Percentiles rank a stretch among this genome's conserved stretches.
Evolutionary conservation across 2,797 vertebrate species (phyloP).

Genomic region (Lophotriccus pileatus): DNA sequence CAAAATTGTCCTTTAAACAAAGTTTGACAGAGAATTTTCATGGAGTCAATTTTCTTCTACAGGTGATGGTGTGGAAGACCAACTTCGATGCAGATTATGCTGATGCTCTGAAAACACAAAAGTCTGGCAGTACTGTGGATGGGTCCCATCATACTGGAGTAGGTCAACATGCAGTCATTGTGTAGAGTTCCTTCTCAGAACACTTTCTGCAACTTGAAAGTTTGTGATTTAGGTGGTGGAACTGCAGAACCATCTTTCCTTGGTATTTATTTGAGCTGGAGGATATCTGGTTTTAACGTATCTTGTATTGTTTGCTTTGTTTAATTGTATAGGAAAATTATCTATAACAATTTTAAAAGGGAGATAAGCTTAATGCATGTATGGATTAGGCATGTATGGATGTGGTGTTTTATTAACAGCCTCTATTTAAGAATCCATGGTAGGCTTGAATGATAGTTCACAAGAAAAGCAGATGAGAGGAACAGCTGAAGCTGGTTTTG

Average conservation of each 20-base stretch:
- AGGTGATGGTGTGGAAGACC: constrained; percentile 98
- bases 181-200: background rate
- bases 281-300: background rate
- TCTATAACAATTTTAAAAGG: background rate
- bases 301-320: background rate
- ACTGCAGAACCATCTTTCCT: background rate
- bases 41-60: background rate
- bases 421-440: background rate
- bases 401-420: background rate
- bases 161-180: background rate
- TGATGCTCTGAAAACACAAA: constrained; percentile 70
- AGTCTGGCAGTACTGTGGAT: constrained; percentile 27
- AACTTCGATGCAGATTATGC: constrained; percentile 83
- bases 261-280: background rate
- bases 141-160: constrained; percentile 39
- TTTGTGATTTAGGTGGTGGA: background rate
- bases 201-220: background rate
- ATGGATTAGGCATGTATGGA: background rate
- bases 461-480: background rate
- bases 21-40: background rate
- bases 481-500: background rate
- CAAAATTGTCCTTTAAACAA: background rate
- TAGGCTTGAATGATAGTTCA: background rate
- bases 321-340: background rate
- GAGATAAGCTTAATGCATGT: background rate